phyloP scores from a whole-genome alignment of 2,113 vertebrate species.

The Alouatta palliata region DNA sequence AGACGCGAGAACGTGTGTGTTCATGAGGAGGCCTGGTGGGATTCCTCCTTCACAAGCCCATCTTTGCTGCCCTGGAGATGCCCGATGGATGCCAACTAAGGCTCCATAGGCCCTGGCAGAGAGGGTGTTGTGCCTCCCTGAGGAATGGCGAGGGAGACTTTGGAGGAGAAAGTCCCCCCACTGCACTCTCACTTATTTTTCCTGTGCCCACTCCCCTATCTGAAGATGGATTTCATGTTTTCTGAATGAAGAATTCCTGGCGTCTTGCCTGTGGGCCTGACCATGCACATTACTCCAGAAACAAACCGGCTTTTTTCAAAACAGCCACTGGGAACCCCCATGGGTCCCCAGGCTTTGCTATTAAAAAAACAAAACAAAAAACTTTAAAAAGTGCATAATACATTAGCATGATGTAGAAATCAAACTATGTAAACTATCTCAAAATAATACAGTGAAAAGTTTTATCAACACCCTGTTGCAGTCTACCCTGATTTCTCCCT shows the following conservation, averaged over 20 bases:
- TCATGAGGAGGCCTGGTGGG: neutral
- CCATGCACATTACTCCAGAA: neutral
- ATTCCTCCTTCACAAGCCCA: neutral
- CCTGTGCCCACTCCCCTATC: neutral
- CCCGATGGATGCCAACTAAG: fast-evolving
- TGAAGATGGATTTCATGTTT: neutral
- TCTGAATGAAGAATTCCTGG: neutral
- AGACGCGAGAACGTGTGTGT: neutral
- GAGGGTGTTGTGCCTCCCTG: neutral
- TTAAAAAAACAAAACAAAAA: neutral
- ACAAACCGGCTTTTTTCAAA: neutral
- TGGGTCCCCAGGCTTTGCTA: neutral
- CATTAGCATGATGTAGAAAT: neutral
- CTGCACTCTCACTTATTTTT: neutral
- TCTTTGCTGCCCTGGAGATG: neutral
- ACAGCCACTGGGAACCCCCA: neutral
- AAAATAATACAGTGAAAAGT: neutral
- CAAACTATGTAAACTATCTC: neutral
- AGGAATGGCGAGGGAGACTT: neutral
- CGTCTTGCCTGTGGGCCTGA: neutral
- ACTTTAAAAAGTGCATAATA: neutral
- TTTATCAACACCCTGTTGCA: neutral
- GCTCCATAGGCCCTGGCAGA: no score
- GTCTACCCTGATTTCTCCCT: no score
- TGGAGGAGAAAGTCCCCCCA: neutral